Evolutionary conservation across 2,888 invertebrate genomes (phyloP).

Genomic region (Chirona hameri): DNA sequence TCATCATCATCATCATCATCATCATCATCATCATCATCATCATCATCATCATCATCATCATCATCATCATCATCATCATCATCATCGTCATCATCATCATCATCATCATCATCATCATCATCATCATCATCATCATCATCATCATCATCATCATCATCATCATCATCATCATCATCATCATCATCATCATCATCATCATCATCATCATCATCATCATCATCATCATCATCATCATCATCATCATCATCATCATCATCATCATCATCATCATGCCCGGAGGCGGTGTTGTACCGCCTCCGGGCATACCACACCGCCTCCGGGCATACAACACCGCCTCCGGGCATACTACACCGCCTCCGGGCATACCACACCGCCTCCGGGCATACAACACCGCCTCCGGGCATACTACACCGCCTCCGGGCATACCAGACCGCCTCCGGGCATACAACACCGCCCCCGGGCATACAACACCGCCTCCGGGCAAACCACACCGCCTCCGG

Average conservation of each 20-base stretch:
- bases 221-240: conserved; percentile 22
- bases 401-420: too few species aligned
- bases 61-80: conserved; percentile 22
- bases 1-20: conserved; percentile 22
- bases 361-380: too few species aligned
- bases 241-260: conserved; percentile 22
- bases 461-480: too few species aligned
- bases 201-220: conserved; percentile 22
- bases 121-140: conserved; percentile 22
- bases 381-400: too few species aligned
- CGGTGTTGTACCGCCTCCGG: too few species aligned
- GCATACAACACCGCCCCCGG: too few species aligned
- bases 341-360: too few species aligned
- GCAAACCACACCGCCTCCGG: too few species aligned
- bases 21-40: too few species aligned
- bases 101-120: conserved; percentile 22
- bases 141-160: conserved; percentile 22
- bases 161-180: conserved; percentile 22
- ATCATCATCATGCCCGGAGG: neutral
- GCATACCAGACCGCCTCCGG: too few species aligned
- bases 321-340: too few species aligned
- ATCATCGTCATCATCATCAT: conserved; percentile 22
- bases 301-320: too few species aligned
- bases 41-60: conserved; percentile 22
- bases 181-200: conserved; percentile 22